Evolutionary conservation across 2,888 invertebrate species (phyloP), one percentile per base, ranked within the genome.

Genomic region (Tetranychus truncatus): DNA sequence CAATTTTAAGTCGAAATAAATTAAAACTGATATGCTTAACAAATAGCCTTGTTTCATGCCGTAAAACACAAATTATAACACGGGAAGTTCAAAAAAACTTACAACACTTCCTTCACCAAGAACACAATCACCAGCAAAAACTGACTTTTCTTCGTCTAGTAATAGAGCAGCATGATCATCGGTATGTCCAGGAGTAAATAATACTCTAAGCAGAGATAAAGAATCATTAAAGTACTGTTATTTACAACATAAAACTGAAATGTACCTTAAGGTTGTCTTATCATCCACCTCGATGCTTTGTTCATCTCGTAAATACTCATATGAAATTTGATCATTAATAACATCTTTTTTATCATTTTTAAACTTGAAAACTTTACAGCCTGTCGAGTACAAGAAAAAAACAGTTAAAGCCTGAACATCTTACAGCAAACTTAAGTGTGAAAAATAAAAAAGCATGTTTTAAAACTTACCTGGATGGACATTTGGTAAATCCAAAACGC

Each of bases 71-170:
- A 34, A 34, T 34, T 11, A 7, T 66, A 65, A 18, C 20, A 44
- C 24, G 24, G 1, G 24, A 18, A 7, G 45, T 74, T 44, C 8
- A 24, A 8, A 0, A 1, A 15, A 72, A 76, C 76, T 77, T 78
- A 81, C 90, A 0, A 94, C 89, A 0, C 95, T 95, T 1, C 95
- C 92, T 83, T 96, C 96, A 0, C 96, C 92, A 15, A 99, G 84
- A 79, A 99, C 90, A 80, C 94, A 94, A 81, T 99, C 97, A 0
- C 95, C 97, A 82, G 93, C 92, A 81, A 97, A 96, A 1, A 99
- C 81, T 4, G 88, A 87, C 77, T 89, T 88, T 72, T 95, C 95
- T 82, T 95, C 93, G 71, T 85, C 83, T 44, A 95, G 84, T 69
- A 87, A 86, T 0, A 97, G 82, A 1, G 89, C 87, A 1, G 92